Base-by-base conservation (phyloP, 2,797 vertebrate genomes). In the Miichthys miiuy region DNA sequence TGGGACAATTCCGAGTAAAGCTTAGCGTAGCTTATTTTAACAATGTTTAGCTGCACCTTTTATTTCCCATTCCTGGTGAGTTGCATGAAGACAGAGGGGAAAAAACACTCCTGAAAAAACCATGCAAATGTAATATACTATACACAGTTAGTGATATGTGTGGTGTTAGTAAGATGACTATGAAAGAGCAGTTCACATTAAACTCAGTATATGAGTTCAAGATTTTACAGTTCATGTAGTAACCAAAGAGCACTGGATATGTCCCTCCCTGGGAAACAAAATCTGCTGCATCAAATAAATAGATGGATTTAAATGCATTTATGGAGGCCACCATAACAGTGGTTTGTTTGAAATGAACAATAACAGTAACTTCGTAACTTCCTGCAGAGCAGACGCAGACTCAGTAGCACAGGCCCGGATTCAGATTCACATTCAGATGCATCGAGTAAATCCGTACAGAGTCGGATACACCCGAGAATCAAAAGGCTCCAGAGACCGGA, bases 1-100 rank as follows among this genome's bases (percentile, higher is more conserved):
- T 44, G 77, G 69, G 81, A 77, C 17, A 55, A 78, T 72, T 27
- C 68, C 6, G 27, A 74, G 48, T 38, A 72, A 83, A 73, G 69
- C 75, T 75, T 52, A 38, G 46, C 27, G 55, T 17, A 61, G 57
- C 54, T 81, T 79, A 67, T 84, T 82, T 79, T 67, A 78, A 83
- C 72, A 77, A 27, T 75, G 70, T 81, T 78, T 72, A 66, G 70
- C 68, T 72, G 77, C 65, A 68, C 54, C 55, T 65, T 85, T 71
- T 70, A 73, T 80, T 62, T 60, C 2, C 62, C 5, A 0, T 80
- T 17, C 68, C 52, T 52, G 34, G 57, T 85, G 72, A 76, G 38
- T 56, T 63, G 48, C 8, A 70, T 69, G 46, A 20, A 38, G 34
- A 34, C 34, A 34, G 34, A 34, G 34, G 34, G 30, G 5, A 75